Evolutionary conservation across 2,797 vertebrate genomes (phyloP).

Genomic region (Cynopterus sphinx): DNA sequence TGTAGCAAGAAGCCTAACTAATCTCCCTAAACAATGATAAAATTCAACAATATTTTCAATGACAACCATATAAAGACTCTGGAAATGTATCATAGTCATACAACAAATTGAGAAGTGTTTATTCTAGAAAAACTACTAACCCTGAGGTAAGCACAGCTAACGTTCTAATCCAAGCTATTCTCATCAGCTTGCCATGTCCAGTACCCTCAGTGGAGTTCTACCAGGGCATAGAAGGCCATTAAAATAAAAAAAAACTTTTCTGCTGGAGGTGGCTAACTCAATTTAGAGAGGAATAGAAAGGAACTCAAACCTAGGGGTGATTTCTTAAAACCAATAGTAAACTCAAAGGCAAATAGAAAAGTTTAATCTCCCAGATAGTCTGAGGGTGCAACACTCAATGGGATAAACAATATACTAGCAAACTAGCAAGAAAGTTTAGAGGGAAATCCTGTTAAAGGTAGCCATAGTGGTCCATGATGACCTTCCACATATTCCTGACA

Average conservation of each 20-base stretch:
- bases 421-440: background rate
- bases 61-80: background rate
- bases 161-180: background rate
- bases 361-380: background rate
- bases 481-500: background rate
- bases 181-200: background rate
- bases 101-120: background rate
- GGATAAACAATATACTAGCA: background rate
- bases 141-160: background rate
- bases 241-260: too few relatives aligned
- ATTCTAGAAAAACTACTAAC: background rate
- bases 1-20: background rate
- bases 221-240: background rate
- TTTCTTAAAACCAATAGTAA: background rate
- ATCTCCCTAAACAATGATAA: background rate
- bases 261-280: background rate
- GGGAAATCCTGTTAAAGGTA: background rate
- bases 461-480: background rate
- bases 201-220: background rate
- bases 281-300: background rate
- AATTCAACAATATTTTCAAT: background rate
- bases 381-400: background rate
- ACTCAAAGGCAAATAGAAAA: background rate
- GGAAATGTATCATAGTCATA: background rate
- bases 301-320: background rate